Conservation (phyloP, 2,797 vertebrate species). For the Loriculus beryllinus region DNA sequence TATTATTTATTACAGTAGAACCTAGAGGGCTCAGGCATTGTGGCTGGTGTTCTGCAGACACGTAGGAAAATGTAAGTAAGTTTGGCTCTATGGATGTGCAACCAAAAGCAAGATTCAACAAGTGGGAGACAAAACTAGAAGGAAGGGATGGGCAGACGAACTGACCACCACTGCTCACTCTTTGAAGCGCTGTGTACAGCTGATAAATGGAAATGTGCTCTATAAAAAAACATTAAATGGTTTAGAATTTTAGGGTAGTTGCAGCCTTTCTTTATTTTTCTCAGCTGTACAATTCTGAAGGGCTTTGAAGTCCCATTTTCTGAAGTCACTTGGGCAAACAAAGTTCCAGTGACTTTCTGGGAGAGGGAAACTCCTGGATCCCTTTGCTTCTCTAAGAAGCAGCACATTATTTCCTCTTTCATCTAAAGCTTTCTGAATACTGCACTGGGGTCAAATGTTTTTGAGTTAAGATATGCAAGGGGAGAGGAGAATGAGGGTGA, state of each 20-base stretch:
- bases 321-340: background rate
- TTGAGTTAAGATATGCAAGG: background rate
- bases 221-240: background rate
- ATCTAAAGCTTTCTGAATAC: background rate
- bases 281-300: background rate
- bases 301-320: background rate
- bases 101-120: background rate
- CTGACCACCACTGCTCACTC: fast-evolving
- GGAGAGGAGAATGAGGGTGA: background rate
- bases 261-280: background rate
- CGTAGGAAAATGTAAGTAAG: background rate
- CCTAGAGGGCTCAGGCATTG: background rate
- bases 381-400: background rate
- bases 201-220: background rate
- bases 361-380: background rate
- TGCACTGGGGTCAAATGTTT: background rate
- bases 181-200: background rate
- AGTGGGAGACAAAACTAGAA: background rate
- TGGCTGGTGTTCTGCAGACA: background rate
- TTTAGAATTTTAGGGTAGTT: background rate
- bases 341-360: background rate
- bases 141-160: background rate
- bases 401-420: background rate
- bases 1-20: background rate
- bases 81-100: background rate